These are phyloP conservation scores for Paguma larvata DNA, from an alignment of 2,797 vertebrate species.

Conservation along the genomic window DNA sequence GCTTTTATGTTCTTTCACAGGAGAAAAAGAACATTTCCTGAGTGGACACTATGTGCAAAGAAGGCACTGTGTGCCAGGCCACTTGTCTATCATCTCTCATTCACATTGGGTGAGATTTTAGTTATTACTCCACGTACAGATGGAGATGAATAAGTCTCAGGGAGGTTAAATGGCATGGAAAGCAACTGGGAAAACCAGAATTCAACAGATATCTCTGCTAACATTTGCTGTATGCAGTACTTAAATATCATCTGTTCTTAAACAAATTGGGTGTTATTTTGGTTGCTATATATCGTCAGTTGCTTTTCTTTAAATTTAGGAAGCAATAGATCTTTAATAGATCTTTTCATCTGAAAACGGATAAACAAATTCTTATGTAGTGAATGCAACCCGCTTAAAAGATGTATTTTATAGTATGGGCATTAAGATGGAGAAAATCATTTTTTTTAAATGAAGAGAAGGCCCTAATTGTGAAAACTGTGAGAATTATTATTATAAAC, in stretches of 20 bases:
- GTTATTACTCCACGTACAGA: background rate
- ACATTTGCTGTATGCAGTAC: background rate
- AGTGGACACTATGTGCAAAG: background rate
- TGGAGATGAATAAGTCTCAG: background rate
- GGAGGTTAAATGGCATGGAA: background rate
- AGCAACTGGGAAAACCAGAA: background rate
- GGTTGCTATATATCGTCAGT: background rate
- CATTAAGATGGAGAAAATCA: background rate
- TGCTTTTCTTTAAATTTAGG: background rate
- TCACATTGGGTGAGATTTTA: background rate
- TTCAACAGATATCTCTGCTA: background rate
- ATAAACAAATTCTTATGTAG: background rate
- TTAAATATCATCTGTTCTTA: background rate
- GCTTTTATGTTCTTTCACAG: background rate
- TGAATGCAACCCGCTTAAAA: conserved; percentile 3
- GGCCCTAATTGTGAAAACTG: background rate
- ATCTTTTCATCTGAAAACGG: background rate
- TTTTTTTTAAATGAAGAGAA: background rate
- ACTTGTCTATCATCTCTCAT: background rate
- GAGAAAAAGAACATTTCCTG: background rate
- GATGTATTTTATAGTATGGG: background rate
- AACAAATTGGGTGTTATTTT: background rate
- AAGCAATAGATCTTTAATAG: background rate
- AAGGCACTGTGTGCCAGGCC: background rate
- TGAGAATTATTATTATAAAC: background rate